Base-by-base conservation (phyloP, 2,797 vertebrate species). In the Arnoldichthys spilopterus region DNA sequence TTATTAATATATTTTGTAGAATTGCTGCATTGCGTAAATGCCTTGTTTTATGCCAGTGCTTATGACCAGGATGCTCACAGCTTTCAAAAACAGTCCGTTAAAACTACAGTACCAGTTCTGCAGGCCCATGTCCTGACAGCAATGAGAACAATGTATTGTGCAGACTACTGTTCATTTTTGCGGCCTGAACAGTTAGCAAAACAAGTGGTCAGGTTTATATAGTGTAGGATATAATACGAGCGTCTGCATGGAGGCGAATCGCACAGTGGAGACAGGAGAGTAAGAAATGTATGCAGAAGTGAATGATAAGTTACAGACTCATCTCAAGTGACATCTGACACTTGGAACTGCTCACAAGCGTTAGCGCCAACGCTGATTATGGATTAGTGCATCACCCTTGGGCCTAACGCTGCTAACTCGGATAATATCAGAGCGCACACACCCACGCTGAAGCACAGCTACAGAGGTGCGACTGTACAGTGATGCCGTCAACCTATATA, bases 221-320 rank as follows among this genome's bases (percentile, higher is more conserved):
- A 49, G n/a, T n/a, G n/a, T 15, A 15, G 15, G 6, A 59, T 30
- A 30, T 18, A 20, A 51, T 9, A 51, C 49, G 3, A 12, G 49
- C 18, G 1, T 51, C 2, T 18, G 28, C 28, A 11, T 11, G 1
- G 16, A 59, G 56, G 2, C 13, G 3, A 12, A 56, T 2, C 54
- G 13, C 24, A 13, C 54, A 26, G 26, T 30, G 28, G 1, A 30
- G 26, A 30, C 6, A 59, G 56, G 13, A 62, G 59, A 62, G 58
- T 15, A 30, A 12, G 28, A 16, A 61, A 28, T 28, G 4, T 22
- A 6, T 62, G 30, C 30, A 34, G 59, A 62, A 18, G 16, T 28
- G 1, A 61, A 61, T 61, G 58, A 61, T 18, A 61, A 28, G 58
- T 61, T 61, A 61, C 34, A 26, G 59, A 28, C 28, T 62, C 59